phyloP scores from a whole-genome alignment of 2,113 vertebrate species.

The Ibidorhyncha struthersii region DNA sequence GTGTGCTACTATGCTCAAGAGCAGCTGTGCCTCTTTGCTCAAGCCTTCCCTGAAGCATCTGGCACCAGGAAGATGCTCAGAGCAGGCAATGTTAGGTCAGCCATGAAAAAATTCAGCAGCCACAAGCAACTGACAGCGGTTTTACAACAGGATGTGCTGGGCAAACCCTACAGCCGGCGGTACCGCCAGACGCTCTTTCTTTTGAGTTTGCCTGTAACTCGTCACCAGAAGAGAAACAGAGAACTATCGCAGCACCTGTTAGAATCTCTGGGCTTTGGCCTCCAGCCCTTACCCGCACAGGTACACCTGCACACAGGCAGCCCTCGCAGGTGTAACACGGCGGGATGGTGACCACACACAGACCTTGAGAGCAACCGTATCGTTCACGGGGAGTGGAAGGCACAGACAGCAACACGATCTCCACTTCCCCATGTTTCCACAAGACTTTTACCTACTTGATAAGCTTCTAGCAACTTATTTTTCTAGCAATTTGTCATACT shows the following conservation, averaged over 20 bases:
- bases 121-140: neutral
- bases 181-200: neutral
- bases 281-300: fast-evolving
- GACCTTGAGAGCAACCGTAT: neutral
- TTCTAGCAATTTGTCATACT: neutral
- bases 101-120: neutral
- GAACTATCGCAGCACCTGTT: fast-evolving
- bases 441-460: neutral
- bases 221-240: neutral
- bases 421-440: neutral
- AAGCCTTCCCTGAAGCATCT: neutral
- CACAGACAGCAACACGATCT: fast-evolving
- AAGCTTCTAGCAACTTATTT: neutral
- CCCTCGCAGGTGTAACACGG: fast-evolving
- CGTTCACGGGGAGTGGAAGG: fast-evolving
- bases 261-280: neutral
- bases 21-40: neutral
- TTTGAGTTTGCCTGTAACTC: neutral
- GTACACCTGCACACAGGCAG: neutral
- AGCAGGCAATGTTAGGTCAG: neutral
- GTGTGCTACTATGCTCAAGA: neutral
- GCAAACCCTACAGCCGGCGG: neutral
- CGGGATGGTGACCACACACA: fast-evolving
- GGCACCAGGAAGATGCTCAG: fast-evolving
- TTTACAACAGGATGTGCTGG: neutral